Conservation (phyloP, 2,888 invertebrate genomes). For the Ptycholaimellus sp. region DNA sequence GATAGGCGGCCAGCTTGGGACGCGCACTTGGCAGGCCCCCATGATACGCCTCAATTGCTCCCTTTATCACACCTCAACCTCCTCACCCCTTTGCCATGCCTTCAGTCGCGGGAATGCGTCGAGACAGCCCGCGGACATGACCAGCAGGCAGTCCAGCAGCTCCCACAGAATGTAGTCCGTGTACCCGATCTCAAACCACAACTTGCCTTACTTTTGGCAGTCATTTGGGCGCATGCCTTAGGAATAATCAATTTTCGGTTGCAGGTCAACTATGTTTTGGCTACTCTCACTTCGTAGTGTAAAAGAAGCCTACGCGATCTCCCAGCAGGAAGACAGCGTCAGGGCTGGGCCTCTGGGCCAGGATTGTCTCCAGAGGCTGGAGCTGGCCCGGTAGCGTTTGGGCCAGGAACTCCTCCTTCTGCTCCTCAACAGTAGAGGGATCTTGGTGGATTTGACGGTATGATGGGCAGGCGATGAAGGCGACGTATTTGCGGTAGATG, state of each 20-base stretch:
- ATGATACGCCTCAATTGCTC: no score
- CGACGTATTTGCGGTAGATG: conserved; percentile 12
- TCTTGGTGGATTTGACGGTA: neutral
- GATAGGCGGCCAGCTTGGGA: no score
- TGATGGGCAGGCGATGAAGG: neutral
- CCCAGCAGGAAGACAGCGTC: conserved; percentile 13
- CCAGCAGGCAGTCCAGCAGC: conserved; percentile 13
- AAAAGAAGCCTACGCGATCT: no score
- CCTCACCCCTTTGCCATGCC: no score
- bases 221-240: no score
- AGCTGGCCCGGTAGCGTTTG: conserved; percentile 10
- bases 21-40: no score
- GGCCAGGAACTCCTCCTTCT: conserved; percentile 11
- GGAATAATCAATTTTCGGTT: no score
- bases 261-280: no score
- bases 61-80: no score
- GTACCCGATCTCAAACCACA: conserved; percentile 10
- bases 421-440: conserved; percentile 3
- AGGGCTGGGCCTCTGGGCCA: conserved; percentile 11
- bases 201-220: no score
- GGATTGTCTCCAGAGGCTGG: conserved; percentile 11
- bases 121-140: conserved; percentile 11
- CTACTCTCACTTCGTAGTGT: no score
- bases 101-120: conserved; percentile 13
- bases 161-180: conserved; percentile 18